Conservation (phyloP, 2,888 invertebrate genomes). For the Oxytorus armatus region DNA sequence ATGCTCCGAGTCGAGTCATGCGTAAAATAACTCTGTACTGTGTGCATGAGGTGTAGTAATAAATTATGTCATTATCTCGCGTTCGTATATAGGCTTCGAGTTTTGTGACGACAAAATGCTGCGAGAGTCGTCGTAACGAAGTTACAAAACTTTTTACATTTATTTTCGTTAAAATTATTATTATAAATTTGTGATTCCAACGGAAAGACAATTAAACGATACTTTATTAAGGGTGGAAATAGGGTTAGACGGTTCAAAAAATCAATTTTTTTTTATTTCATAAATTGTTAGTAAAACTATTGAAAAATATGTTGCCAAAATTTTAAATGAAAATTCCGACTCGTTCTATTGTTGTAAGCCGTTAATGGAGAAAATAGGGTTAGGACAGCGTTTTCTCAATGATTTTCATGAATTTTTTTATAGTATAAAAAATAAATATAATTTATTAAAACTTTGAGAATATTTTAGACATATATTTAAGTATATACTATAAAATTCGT, state of each 20-base stretch:
- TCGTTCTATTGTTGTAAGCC: too few relatives aligned
- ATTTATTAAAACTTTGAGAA: too few relatives aligned
- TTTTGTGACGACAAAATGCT: slow-evolving; percentile 6
- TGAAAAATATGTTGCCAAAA: too few relatives aligned
- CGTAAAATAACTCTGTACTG: slow-evolving; percentile 52
- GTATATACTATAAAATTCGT: too few relatives aligned
- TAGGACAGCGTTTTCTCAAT: too few relatives aligned
- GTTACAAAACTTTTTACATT: slow-evolving; percentile 21
- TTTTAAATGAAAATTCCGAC: too few relatives aligned
- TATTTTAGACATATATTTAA: too few relatives aligned
- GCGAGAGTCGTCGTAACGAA: slow-evolving; percentile 10
- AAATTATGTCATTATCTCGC: slow-evolving; percentile 51
- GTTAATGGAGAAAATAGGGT: too few relatives aligned
- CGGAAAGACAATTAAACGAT: neutral
- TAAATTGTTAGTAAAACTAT: too few relatives aligned
- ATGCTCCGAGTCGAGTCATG: slow-evolving; percentile 49
- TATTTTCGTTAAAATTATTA: slow-evolving; percentile 13
- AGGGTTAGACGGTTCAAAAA: neutral
- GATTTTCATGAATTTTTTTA: too few relatives aligned
- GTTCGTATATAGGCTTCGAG: slow-evolving; percentile 12
- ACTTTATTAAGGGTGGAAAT: neutral
- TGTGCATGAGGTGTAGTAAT: slow-evolving; percentile 30
- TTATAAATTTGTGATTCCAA: neutral
- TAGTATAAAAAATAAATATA: too few relatives aligned
- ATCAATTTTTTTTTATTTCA: too few relatives aligned